Conservation (phyloP, 2,888 invertebrate genomes). For the Leucophenga maculata region DNA sequence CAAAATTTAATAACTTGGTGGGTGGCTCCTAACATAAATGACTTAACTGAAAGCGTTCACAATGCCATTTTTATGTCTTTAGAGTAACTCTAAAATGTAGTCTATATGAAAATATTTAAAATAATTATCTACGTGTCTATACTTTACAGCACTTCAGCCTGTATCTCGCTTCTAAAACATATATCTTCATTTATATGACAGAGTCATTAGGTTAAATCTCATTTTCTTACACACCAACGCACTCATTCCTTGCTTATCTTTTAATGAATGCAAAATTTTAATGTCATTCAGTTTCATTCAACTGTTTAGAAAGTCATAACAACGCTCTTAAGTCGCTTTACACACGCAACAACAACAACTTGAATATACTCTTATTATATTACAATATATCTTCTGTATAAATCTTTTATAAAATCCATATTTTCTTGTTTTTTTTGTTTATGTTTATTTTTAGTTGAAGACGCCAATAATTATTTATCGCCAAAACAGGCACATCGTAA, state of each 20-base stretch:
- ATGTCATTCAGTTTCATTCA: conserved; percentile 36
- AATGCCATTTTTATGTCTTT: too few species aligned
- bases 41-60: too few species aligned
- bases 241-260: conserved; percentile 56
- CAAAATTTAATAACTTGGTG: too few species aligned
- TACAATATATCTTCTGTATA: too few species aligned
- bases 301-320: conserved; percentile 47
- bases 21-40: too few species aligned
- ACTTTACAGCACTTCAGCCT: not conserved
- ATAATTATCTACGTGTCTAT: not conserved
- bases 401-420: conserved; percentile 21
- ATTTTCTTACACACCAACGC: not conserved
- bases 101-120: too few species aligned
- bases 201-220: conserved; percentile 56
- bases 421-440: not conserved
- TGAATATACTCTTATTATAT: too few species aligned
- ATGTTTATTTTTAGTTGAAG: not conserved
- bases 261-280: conserved; percentile 63
- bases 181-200: conserved; percentile 44
- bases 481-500: not conserved
- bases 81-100: too few species aligned
- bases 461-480: not conserved
- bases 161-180: too few species aligned
- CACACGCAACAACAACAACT: too few species aligned
- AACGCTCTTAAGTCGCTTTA: not conserved